Conservation (phyloP, 2,888 invertebrate genomes). For the Leucoptera coffeella region DNA sequence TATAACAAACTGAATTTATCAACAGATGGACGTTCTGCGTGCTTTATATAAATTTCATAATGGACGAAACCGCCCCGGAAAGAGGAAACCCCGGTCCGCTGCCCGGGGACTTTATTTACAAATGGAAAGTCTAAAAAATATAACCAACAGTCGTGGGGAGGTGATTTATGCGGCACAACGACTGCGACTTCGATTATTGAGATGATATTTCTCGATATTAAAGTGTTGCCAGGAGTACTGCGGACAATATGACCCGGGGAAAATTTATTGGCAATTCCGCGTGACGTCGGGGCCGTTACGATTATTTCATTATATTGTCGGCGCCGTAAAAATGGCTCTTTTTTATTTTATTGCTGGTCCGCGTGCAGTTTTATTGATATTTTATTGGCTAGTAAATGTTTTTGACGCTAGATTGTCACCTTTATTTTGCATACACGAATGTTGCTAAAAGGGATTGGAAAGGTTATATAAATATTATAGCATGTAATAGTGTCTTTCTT, state of each 20-base stretch:
- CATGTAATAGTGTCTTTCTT: too few relatives aligned
- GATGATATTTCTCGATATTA: constrained; percentile 53
- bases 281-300: constrained; percentile 46
- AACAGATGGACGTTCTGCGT: too few relatives aligned
- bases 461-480: too few relatives aligned
- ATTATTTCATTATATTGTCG: constrained; percentile 50
- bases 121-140: constrained; percentile 53
- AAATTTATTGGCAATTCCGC: constrained; percentile 49
- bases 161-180: constrained; percentile 43
- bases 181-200: constrained; percentile 33
- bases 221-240: constrained; percentile 49
- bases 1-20: too few relatives aligned
- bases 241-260: constrained; percentile 52
- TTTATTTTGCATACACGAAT: neutral
- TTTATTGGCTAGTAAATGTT: constrained; percentile 40
- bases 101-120: constrained; percentile 50
- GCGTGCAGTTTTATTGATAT: constrained; percentile 43
- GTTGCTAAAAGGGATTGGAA: neutral
- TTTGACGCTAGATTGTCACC: neutral
- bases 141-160: constrained; percentile 33
- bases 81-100: constrained; percentile 46
- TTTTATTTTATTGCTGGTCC: constrained; percentile 46
- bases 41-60: neutral
- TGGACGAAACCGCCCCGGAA: constrained; percentile 43
- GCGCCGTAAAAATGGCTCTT: constrained; percentile 47